A percentile compares a stretch with the other conserved stretches of the same genome.
Conservation (phyloP, 2,113 vertebrate genomes). For the Mugil cephalus region DNA sequence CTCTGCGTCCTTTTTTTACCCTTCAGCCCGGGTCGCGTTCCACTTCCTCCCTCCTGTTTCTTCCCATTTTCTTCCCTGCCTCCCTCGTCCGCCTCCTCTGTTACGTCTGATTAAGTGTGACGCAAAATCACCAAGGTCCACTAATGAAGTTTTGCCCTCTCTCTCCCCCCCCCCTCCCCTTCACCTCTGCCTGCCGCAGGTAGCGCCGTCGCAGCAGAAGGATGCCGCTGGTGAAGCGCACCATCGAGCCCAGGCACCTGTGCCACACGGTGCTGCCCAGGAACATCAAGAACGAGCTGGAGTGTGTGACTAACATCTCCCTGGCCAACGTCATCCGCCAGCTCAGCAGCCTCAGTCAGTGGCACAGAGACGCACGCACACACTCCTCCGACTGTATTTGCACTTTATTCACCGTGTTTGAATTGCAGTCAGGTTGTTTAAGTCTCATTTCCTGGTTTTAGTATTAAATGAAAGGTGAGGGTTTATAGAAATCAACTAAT, state of each 20-base stretch:
- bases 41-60: neutral
- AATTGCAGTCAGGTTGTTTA: too few species aligned
- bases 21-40: neutral
- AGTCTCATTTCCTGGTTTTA: too few species aligned
- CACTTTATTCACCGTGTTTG: neutral
- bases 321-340: constrained; percentile 99
- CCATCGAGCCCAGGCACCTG: constrained; percentile 98
- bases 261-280: constrained; percentile 96
- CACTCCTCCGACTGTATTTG: too few species aligned
- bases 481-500: too few species aligned
- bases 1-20: neutral
- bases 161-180: neutral
- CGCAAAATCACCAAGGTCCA: neutral
- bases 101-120: too few species aligned
- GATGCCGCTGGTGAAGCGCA: constrained; percentile 98
- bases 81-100: too few species aligned
- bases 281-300: constrained; percentile 96
- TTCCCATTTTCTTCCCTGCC: neutral
- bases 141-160: constrained; percentile 1
- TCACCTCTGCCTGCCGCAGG: constrained; percentile 48
- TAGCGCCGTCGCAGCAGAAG: constrained; percentile 85
- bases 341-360: constrained; percentile 98
- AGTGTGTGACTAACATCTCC: constrained; percentile 99
- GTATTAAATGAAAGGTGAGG: too few species aligned
- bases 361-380: constrained; percentile 22